Conservation (phyloP, 1,140 invertebrate genomes). For the Ceratina japonica region DNA sequence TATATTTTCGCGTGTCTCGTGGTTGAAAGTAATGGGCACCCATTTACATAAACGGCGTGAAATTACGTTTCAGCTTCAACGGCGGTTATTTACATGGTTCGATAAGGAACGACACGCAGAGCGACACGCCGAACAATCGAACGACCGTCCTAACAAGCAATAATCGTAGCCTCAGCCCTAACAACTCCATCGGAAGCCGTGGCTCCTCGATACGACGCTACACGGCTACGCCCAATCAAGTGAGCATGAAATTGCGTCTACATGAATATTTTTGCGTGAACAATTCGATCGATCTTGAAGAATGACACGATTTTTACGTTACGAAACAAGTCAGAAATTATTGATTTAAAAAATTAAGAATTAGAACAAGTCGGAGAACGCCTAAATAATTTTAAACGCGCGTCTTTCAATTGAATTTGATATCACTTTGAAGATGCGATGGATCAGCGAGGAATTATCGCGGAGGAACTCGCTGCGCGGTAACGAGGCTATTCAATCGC, state of each 20-base stretch:
- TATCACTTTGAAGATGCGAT: constrained; percentile 73
- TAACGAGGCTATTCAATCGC: constrained; percentile 72
- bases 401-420: not conserved
- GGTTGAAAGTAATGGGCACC: not conserved
- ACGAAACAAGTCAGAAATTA: too few relatives aligned
- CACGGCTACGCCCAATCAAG: constrained; percentile 73
- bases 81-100: constrained; percentile 81
- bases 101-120: constrained; percentile 85
- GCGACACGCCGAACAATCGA: constrained; percentile 80
- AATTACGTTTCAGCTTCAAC: constrained; percentile 77
- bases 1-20: not conserved
- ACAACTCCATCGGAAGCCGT: constrained; percentile 83
- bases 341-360: too few relatives aligned
- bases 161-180: constrained; percentile 83
- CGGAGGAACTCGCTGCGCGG: constrained; percentile 76
- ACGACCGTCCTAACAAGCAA: constrained; percentile 77
- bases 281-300: too few relatives aligned
- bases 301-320: too few relatives aligned
- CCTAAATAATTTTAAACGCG: not conserved
- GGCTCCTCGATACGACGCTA: constrained; percentile 73
- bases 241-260: constrained; percentile 30
- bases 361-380: too few relatives aligned
- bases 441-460: constrained; percentile 75
- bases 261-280: too few relatives aligned
- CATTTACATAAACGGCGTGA: not conserved